Percentiles rank a stretch among this genome's conserved stretches.
These are phyloP conservation scores for Portunus trituberculatus DNA, from an alignment of 1,140 invertebrate genomes.

Conservation along the genomic window DNA sequence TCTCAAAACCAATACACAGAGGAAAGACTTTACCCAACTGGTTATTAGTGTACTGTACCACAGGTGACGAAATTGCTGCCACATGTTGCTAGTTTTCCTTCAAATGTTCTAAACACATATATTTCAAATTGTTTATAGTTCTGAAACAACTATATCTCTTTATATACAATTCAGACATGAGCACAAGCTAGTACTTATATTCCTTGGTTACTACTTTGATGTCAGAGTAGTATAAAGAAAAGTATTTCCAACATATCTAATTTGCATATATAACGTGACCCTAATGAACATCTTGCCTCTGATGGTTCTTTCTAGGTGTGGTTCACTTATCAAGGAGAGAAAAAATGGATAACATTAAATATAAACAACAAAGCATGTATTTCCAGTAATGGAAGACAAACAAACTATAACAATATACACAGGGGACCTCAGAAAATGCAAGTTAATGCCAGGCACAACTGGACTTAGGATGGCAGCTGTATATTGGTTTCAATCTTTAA, in stretches of 20 bases:
- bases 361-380: slow-evolving; percentile 44
- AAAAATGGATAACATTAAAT: slow-evolving; percentile 50
- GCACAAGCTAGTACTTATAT: neutral
- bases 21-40: neutral
- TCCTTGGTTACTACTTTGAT: slow-evolving; percentile 1
- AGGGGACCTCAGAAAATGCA: slow-evolving; percentile 48
- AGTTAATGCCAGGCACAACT: slow-evolving; percentile 36
- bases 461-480: slow-evolving; percentile 53
- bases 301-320: neutral
- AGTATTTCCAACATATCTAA: neutral
- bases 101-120: neutral
- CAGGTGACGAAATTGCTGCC: neutral
- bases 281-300: neutral
- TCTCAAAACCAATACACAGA: neutral
- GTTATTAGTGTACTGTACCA: neutral
- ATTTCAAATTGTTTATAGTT: neutral
- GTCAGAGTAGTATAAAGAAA: neutral
- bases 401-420: slow-evolving; percentile 58
- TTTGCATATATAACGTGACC: neutral
- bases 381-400: slow-evolving; percentile 52
- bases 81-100: neutral
- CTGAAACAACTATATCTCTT: neutral
- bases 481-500: slow-evolving; percentile 66
- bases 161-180: slow-evolving; percentile 2
- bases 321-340: neutral